A percentile compares a stretch with the other conserved stretches of the same genome.
phyloP scores from a whole-genome alignment of 2,888 invertebrate genomes.

The Hipparchia semele region DNA sequence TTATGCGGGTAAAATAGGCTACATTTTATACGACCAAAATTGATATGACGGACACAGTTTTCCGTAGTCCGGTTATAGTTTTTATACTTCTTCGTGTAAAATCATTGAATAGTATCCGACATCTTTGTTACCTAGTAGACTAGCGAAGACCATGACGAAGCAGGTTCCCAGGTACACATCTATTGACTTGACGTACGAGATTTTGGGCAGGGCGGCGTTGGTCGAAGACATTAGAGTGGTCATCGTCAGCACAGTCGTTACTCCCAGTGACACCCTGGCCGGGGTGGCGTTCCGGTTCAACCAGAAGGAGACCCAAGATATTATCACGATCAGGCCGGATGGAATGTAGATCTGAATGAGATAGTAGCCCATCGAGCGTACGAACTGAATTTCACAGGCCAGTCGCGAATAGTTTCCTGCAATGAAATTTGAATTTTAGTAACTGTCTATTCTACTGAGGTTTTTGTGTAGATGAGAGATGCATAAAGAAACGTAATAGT shows the following conservation, averaged over 20 bases:
- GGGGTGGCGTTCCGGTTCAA: constrained; percentile 97
- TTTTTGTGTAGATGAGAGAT: not conserved
- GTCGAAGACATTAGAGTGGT: constrained; percentile 98
- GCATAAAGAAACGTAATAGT: not conserved
- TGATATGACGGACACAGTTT: no score
- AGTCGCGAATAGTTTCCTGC: constrained; percentile 97
- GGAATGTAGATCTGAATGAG: constrained; percentile 99
- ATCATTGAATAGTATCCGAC: not conserved
- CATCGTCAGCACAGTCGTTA: constrained; percentile 98
- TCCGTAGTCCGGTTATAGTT: no score
- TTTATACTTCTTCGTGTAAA: not conserved
- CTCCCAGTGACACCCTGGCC: constrained; percentile 95
- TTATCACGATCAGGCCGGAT: constrained; percentile 97
- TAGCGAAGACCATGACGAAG: constrained; percentile 99
- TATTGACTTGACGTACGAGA: constrained; percentile 98
- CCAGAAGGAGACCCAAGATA: constrained; percentile 99
- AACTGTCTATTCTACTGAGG: not conserved
- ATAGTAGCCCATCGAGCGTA: constrained; percentile 99
- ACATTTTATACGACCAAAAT: no score
- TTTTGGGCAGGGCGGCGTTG: constrained; percentile 98
- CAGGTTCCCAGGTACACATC: constrained; percentile 98
- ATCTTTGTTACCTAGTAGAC: constrained; percentile 90
- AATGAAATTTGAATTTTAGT: constrained; percentile 28
- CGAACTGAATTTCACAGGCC: constrained; percentile 98
- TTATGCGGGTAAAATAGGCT: no score